Conservation (phyloP, 2,113 vertebrate species). For the Elephantulus edwardii region DNA sequence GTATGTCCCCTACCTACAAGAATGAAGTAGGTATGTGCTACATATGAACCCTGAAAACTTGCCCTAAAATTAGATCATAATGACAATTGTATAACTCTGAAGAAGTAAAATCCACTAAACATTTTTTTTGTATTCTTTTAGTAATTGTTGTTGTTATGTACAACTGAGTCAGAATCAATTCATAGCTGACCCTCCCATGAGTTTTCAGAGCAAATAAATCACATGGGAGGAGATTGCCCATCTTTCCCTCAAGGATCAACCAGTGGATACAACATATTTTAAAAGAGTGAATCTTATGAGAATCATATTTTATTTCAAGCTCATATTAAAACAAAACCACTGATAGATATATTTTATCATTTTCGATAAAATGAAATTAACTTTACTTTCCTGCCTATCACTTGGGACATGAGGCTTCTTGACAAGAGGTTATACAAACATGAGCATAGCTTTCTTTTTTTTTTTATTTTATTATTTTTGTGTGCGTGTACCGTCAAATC, state of each 20-base stretch:
- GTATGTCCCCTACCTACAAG: neutral
- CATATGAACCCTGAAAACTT: neutral
- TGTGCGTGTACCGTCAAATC: too few relatives aligned
- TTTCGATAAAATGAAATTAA: neutral
- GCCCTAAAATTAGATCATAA: neutral
- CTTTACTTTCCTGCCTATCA: slow-evolving; percentile 19
- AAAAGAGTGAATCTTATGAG: neutral
- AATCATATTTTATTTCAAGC: neutral
- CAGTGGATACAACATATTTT: neutral
- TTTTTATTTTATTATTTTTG: too few relatives aligned
- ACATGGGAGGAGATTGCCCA: too few relatives aligned
- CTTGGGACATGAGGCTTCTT: neutral
- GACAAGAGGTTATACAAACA: neutral
- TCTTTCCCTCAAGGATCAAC: too few relatives aligned
- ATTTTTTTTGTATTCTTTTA: too few relatives aligned
- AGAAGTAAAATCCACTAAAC: neutral
- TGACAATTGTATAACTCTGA: neutral
- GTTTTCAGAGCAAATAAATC: too few relatives aligned
- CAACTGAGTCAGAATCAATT: too few relatives aligned
- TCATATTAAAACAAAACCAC: neutral
- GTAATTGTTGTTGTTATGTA: too few relatives aligned
- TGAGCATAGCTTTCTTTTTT: too few relatives aligned
- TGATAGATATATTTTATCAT: neutral
- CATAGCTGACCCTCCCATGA: too few relatives aligned
- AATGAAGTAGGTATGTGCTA: neutral